phyloP scores from a whole-genome alignment of 2,113 vertebrate species.

The Syngnathus floridae region DNA sequence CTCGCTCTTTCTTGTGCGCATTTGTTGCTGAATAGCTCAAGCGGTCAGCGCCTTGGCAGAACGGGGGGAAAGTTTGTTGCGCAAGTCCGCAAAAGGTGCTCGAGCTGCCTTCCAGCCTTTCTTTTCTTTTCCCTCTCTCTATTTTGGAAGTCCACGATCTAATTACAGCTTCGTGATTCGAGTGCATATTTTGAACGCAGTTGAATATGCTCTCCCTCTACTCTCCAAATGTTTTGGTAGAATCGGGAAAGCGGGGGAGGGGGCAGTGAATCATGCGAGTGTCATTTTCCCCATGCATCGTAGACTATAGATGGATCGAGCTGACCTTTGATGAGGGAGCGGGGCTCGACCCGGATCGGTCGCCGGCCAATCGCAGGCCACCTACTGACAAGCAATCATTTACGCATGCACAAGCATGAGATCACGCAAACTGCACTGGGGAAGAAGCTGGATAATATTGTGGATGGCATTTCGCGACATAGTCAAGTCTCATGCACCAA shows the following conservation, averaged over 20 bases:
- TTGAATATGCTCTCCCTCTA: background rate
- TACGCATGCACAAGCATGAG: background rate
- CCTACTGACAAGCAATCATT: background rate
- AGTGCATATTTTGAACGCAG: background rate
- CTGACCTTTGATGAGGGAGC: background rate
- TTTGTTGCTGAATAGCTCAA: background rate
- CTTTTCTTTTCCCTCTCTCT: no score
- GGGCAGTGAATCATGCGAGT: background rate
- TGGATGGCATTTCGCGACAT: no score
- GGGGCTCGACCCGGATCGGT: background rate
- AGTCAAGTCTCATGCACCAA: no score
- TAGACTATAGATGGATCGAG: background rate
- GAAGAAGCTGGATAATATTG: no score
- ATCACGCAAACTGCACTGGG: no score
- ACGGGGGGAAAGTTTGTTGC: constrained; percentile 54
- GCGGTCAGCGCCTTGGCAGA: background rate
- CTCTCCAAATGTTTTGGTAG: background rate
- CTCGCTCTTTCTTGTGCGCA: background rate
- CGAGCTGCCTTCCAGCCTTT: background rate
- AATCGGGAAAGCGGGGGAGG: background rate
- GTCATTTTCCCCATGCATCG: background rate
- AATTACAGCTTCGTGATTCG: background rate
- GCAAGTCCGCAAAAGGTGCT: constrained; percentile 51
- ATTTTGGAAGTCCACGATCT: background rate
- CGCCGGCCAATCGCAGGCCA: background rate